phyloP scores from a whole-genome alignment of 2,888 invertebrate genomes.

The Venusia cambrica region DNA sequence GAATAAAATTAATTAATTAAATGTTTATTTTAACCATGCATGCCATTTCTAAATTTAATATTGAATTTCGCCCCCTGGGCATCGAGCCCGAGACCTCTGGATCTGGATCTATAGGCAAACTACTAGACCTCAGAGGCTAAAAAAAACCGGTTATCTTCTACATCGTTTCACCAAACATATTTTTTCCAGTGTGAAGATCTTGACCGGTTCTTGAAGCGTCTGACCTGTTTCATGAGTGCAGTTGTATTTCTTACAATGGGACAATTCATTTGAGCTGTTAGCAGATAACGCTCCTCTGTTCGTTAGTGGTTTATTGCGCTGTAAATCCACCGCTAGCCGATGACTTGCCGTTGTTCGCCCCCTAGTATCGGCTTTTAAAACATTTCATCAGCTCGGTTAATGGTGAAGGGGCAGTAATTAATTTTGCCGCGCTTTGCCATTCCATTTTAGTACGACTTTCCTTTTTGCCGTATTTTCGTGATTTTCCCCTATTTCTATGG shows the following conservation, averaged over 20 bases:
- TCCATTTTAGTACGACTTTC: slow-evolving; percentile 57
- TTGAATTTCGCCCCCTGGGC: too few relatives aligned
- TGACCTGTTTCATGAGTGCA: slow-evolving; percentile 5
- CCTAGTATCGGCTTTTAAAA: slow-evolving; percentile 59
- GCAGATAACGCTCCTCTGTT: slow-evolving; percentile 64
- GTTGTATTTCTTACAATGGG: slow-evolving; percentile 45
- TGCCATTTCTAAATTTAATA: too few relatives aligned
- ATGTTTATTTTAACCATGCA: too few relatives aligned
- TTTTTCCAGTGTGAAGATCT: too few relatives aligned
- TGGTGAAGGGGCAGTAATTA: slow-evolving; percentile 65
- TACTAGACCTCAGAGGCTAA: too few relatives aligned
- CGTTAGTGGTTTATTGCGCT: slow-evolving; percentile 64
- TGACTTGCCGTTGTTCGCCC: slow-evolving; percentile 66
- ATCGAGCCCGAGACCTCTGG: too few relatives aligned
- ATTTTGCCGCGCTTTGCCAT: slow-evolving; percentile 57
- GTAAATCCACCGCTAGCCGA: slow-evolving; percentile 59
- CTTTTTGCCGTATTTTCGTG: slow-evolving; percentile 45
- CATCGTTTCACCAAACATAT: too few relatives aligned
- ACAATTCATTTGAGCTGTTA: slow-evolving; percentile 73
- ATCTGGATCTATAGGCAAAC: too few relatives aligned
- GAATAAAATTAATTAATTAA: too few relatives aligned
- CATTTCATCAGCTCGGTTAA: slow-evolving; percentile 41
- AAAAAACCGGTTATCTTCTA: too few relatives aligned
- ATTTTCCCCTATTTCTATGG: too few relatives aligned
- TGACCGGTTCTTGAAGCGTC: too few relatives aligned